Evolutionary conservation across 1,140 invertebrate species (phyloP), one percentile per base, ranked within the genome.

Genomic region (Papilio polyxenes): DNA sequence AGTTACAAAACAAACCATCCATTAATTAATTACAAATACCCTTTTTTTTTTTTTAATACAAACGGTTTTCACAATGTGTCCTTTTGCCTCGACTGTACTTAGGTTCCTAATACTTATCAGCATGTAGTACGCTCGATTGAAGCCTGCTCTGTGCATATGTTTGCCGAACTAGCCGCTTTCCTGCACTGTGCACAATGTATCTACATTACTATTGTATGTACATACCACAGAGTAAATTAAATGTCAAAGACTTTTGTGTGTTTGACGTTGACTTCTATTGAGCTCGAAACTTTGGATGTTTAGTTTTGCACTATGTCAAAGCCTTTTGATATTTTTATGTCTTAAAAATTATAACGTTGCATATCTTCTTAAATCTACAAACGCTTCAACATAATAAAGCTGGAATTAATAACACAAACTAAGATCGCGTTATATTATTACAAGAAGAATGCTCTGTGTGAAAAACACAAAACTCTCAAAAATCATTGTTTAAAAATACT

Each of bases 101-200:
- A 84, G 81, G 78, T 81, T 81, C 20, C 75, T 84, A 83, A 86
- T 85, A 89, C 90, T 91, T 90, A 88, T 87, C 85, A 87, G 84
- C 86, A 83, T 80, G 85, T 83, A 86, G 87, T 84, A 89, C 88
- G 90, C 84, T 87, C 90, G 88, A 91, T 92, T 92, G 91, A 88
- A 89, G 87, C 85, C 76, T 83, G 80, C 84, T 85, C 85, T 84
- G 85, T 86, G 84, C 86, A 87, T 88, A 89, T 89, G 87, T 92
- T 87, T 87, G 87, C 84, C 77, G 79, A 81, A 76, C 77, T 82
- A 82, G 85, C 83, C 86, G 84, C 86, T 86, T 88, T 87, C 87
- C 84, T 83, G 84, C 80, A 79, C 75, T 49, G 17, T 49, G 83
- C 80, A 79, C 75, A 53, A 59, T 69, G 81, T 74, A n/a, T 20